These are phyloP conservation scores for Galerucella calmariensis DNA, from an alignment of 2,888 invertebrate species.

Conservation along the genomic window DNA sequence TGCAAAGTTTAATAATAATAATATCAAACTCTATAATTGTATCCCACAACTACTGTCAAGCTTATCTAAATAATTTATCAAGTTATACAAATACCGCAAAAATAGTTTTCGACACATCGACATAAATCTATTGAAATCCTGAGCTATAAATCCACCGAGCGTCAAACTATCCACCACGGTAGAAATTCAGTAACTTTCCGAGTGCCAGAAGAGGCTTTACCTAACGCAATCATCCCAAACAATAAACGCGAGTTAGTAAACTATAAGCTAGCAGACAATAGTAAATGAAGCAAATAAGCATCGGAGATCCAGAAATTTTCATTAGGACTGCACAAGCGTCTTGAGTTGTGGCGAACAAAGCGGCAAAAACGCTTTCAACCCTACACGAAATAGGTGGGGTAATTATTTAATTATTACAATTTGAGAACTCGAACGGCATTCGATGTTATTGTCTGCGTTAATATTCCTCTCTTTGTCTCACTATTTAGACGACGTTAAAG, in stretches of 20 bases:
- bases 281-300: constrained; percentile 50
- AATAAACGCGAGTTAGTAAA: constrained; percentile 48
- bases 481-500: constrained; percentile 31
- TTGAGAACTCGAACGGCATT: constrained; percentile 44
- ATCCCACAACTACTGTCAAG: background rate
- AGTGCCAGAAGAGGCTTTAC: constrained; percentile 25
- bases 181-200: constrained; percentile 27
- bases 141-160: constrained; percentile 16
- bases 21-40: no score
- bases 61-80: background rate
- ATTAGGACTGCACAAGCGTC: constrained; percentile 30
- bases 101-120: constrained; percentile 21
- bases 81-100: background rate
- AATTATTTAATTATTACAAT: constrained; percentile 62
- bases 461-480: no score
- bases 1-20: no score
- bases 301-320: constrained; percentile 27
- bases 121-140: constrained; percentile 22
- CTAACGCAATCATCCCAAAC: constrained; percentile 43
- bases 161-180: constrained; percentile 22
- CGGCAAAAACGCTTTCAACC: constrained; percentile 51
- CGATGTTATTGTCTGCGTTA: constrained; percentile 46
- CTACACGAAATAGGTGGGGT: constrained; percentile 62
- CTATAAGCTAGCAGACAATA: constrained; percentile 51
- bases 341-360: constrained; percentile 48